A percentile compares a stretch with the other conserved stretches of the same genome.
These are phyloP conservation scores for Huso huso DNA, from an alignment of 2,797 vertebrate species.

Conservation along the genomic window DNA sequence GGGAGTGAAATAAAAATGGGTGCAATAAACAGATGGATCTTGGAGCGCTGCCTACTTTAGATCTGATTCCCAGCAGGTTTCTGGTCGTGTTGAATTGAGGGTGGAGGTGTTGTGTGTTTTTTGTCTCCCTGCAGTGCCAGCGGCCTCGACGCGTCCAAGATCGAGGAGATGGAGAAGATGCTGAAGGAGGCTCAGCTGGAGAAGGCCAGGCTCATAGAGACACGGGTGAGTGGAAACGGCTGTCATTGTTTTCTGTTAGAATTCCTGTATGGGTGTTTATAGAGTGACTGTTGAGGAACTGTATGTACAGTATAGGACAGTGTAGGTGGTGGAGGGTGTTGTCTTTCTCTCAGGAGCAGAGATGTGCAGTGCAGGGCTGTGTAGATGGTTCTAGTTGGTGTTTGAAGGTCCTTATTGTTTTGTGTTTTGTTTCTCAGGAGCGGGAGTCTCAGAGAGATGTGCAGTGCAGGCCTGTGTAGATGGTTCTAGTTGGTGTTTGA, in stretches of 20 bases:
- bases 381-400: not conserved
- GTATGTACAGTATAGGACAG: not conserved
- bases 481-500: not conserved
- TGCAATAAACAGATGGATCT: not conserved
- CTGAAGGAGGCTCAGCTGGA: slow-evolving; percentile 83
- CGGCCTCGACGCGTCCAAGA: slow-evolving; percentile 69
- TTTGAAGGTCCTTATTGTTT: not conserved
- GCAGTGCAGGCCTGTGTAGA: too few relatives aligned
- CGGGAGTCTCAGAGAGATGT: slow-evolving; percentile 46
- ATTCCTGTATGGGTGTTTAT: too few relatives aligned
- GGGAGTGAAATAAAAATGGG: too few relatives aligned
- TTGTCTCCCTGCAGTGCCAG: slow-evolving; percentile 58
- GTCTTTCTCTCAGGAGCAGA: slow-evolving; percentile 38
- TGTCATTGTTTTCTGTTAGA: accelerated
- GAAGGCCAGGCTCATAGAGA: slow-evolving; percentile 84
- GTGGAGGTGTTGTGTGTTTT: too few relatives aligned
- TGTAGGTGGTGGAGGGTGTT: not conserved
- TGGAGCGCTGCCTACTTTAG: slow-evolving; percentile 7
- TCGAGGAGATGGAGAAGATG: slow-evolving; percentile 97
- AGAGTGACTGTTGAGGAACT: not conserved
- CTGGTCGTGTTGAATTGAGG: too few relatives aligned
- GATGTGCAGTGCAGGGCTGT: not conserved
- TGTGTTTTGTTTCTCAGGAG: slow-evolving; percentile 39
- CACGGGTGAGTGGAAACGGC: slow-evolving; percentile 56
- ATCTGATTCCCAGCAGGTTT: too few relatives aligned